phyloP scores from a whole-genome alignment of 2,113 vertebrate species.

The Malurus alboscapulatus region DNA sequence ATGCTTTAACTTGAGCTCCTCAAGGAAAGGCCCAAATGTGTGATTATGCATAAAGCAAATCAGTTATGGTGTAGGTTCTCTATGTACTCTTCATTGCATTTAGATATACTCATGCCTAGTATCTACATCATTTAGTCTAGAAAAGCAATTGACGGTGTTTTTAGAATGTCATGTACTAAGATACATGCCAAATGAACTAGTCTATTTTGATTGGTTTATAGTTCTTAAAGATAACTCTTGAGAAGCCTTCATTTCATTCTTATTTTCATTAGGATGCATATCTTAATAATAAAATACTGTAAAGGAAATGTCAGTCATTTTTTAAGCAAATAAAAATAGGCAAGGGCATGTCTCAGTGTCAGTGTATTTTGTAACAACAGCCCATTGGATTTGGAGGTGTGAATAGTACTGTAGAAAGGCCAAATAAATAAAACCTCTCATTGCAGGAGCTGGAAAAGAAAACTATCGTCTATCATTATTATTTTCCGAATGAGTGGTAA shows the following conservation, averaged over 20 bases:
- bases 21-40: neutral
- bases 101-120: neutral
- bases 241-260: neutral
- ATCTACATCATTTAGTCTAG: neutral
- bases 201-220: neutral
- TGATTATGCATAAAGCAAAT: neutral
- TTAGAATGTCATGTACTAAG: neutral
- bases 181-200: neutral
- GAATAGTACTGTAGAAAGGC: neutral
- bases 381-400: neutral
- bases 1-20: neutral
- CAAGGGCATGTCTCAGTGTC: neutral
- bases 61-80: neutral
- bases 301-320: neutral
- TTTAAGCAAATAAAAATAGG: neutral
- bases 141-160: neutral
- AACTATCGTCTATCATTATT: neutral
- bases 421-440: neutral
- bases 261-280: neutral
- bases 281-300: neutral
- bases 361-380: neutral
- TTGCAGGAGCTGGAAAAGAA: neutral
- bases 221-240: neutral
- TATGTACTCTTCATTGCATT: neutral
- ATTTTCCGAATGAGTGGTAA: neutral